Conservation (phyloP, 2,113 vertebrate species). For the Psilopsiagon aurifrons region DNA sequence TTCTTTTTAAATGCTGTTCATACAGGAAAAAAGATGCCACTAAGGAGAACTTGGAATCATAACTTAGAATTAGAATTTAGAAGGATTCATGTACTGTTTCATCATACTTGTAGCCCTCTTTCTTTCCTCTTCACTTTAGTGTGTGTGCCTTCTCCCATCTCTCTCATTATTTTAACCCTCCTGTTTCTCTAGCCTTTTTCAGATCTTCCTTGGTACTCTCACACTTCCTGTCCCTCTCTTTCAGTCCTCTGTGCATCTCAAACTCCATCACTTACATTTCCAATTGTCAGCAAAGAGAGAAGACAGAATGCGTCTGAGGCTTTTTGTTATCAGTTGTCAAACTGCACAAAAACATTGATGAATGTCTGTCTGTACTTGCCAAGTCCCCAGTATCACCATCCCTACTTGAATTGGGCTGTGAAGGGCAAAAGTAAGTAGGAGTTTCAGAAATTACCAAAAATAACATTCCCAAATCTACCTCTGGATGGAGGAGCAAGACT, state of each 20-base stretch:
- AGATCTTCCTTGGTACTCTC: not conserved
- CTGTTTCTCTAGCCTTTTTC: not conserved
- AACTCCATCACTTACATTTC: not conserved
- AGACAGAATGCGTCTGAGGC: not conserved
- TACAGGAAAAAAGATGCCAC: not conserved
- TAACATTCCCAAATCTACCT: not conserved
- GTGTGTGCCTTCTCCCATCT: not conserved
- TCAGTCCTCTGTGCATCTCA: not conserved
- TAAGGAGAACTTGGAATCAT: not conserved
- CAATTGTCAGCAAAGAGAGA: not conserved
- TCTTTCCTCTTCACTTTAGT: not conserved
- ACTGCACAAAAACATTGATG: not conserved
- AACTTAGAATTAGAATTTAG: not conserved
- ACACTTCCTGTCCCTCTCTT: not conserved
- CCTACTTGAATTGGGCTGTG: not conserved
- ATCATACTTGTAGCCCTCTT: not conserved
- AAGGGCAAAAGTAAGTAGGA: not conserved
- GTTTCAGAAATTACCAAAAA: not conserved
- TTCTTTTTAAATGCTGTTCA: conserved; percentile 32
- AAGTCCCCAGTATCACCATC: not conserved
- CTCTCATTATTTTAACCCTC: not conserved
- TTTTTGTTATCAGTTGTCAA: not conserved
- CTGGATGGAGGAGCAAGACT: not conserved
- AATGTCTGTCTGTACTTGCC: not conserved
- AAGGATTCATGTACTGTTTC: not conserved